phyloP scores from a whole-genome alignment of 2,797 vertebrate genomes.

The Ptychadena robeensis region DNA sequence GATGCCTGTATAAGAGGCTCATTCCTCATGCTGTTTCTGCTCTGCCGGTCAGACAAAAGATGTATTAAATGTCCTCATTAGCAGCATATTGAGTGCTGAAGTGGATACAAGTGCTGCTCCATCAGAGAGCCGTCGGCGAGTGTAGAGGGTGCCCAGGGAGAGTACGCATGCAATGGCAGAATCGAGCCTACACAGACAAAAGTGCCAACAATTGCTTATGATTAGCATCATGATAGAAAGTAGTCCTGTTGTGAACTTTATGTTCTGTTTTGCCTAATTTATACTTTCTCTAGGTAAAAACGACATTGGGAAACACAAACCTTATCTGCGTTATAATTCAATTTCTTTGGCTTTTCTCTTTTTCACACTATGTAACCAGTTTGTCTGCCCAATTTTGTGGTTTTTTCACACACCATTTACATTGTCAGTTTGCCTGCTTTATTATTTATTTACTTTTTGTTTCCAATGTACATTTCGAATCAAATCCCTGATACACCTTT shows the following conservation, averaged over 20 bases:
- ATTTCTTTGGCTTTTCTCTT: neutral
- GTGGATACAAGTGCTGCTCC: constrained; percentile 60
- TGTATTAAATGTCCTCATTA: constrained; percentile 64
- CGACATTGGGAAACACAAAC: neutral
- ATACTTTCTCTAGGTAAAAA: neutral
- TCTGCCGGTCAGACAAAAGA: constrained; percentile 61
- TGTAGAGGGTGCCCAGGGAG: constrained; percentile 33
- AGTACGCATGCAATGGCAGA: constrained; percentile 7
- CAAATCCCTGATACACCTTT: too few relatives aligned
- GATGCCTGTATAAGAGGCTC: constrained; percentile 44
- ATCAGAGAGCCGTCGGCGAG: constrained; percentile 52
- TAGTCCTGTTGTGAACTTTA: neutral
- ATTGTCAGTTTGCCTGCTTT: too few relatives aligned
- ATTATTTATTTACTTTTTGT: too few relatives aligned
- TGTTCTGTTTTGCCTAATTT: neutral
- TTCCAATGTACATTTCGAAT: too few relatives aligned
- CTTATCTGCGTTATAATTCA: neutral
- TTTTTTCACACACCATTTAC: too few relatives aligned
- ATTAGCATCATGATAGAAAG: neutral
- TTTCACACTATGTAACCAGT: neutral
- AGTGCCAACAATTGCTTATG: neutral
- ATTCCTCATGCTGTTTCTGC: constrained; percentile 63
- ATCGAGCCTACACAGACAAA: constrained; percentile 4
- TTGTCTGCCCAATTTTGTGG: neutral
- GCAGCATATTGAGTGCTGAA: constrained; percentile 63